Evolutionary conservation across 23 tunicate species (phyloP).

Genomic region (Phallusia fumigata): DNA sequence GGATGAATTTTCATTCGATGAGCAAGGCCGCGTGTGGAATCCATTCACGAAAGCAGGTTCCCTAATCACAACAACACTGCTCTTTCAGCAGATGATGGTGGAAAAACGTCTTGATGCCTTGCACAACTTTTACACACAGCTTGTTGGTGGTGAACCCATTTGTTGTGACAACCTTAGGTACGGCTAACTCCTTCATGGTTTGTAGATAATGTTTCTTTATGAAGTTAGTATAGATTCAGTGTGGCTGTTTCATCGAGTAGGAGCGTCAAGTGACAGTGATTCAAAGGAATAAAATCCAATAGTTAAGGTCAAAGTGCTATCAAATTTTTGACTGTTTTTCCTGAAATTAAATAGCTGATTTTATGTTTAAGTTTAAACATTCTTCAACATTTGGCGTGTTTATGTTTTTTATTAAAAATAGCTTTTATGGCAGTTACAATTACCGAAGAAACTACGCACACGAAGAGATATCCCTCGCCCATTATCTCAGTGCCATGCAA

Average conservation of each 20-base stretch:
- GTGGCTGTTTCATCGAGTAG: too few species aligned
- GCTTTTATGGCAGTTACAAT: slow-evolving; percentile 58
- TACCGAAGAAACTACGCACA: slow-evolving; percentile 65
- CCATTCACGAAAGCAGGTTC: slow-evolving; percentile 79
- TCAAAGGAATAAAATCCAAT: too few species aligned
- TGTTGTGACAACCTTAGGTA: slow-evolving; percentile 85
- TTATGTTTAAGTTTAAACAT: too few species aligned
- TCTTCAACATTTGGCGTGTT: too few species aligned
- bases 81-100: slow-evolving; percentile 41
- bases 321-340: too few species aligned
- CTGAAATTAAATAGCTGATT: too few species aligned
- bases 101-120: slow-evolving; percentile 40
- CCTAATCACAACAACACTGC: slow-evolving; percentile 37
- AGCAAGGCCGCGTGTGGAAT: slow-evolving; percentile 54
- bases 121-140: slow-evolving; percentile 37
- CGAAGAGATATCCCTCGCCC: slow-evolving; percentile 72
- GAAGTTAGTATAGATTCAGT: too few species aligned
- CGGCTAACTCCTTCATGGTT: too few species aligned
- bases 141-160: slow-evolving; percentile 52
- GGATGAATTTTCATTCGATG: slow-evolving; percentile 46
- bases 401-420: too few species aligned
- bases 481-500: slow-evolving; percentile 72
- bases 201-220: too few species aligned
- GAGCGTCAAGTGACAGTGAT: too few species aligned
- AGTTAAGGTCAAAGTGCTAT: too few species aligned